Evolutionary conservation across 2,888 invertebrate species (phyloP), one percentile per base, ranked within the genome.

Genomic region (Callyntrura guangdongensis): DNA sequence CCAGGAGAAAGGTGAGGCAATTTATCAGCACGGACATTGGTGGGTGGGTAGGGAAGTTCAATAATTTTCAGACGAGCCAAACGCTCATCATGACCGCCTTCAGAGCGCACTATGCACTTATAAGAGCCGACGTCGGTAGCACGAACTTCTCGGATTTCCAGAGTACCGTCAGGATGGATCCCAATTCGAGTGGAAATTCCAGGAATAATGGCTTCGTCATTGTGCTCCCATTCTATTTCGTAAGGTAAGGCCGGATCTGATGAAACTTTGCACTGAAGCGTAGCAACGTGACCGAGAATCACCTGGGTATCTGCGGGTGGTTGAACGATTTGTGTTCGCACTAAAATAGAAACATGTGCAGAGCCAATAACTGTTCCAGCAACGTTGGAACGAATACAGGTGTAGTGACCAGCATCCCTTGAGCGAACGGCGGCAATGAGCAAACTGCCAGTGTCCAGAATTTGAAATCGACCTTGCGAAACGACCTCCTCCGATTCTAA

Each of bases 81-180:
- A 74, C 99, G 96, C 25, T 98, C 98, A 95, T 99, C 99, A 95
- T 98, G 98, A 86, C 99, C 99, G 59, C 98, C 98, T 20, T 97
- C 96, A 79, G 99, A 98, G 93, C 97, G 97, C 61, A 99, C 97
- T 61, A 97, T 96, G 95, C 99, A 99, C 67, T 97, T 97, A 95
- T 99, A 99, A 92, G 97, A 96, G 81, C 99, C 99, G 79, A 98
- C 99, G 95, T 99, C 99, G 83, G 97, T 97, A 0, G 98, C 98
- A 91, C 98, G 96, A 81, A 98, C 98, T 27, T 98, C 98, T 93
- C 97, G 97, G 93, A 94, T 92, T 90, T 94, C 93, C 9, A 94
- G 86, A 8, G 93, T 94, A 1, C 94, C 94, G 89, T 94, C 94
- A 49, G 92, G 84, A 81, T 94, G 93, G 25, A 93, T 92, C 9